phyloP scores from a whole-genome alignment of 2,797 vertebrate species.

The Diglossa cyanea region DNA sequence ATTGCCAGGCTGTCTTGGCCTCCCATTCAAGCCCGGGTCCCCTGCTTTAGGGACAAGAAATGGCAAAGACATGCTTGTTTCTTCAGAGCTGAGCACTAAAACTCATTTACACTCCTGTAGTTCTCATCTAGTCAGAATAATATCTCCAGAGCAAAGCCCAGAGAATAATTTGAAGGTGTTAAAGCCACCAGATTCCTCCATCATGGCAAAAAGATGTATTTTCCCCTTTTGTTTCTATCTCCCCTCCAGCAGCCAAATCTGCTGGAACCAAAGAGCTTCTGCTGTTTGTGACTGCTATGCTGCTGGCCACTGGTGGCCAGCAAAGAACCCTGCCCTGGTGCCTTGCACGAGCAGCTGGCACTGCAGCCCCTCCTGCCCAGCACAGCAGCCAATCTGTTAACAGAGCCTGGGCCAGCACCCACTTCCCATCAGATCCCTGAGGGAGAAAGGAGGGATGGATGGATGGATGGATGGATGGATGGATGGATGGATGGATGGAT shows the following conservation, averaged over 20 bases:
- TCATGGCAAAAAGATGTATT: neutral
- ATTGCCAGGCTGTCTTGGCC: neutral
- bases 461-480: neutral
- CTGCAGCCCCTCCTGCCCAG: neutral
- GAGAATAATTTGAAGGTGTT: neutral
- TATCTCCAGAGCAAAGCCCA: neutral
- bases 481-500: neutral
- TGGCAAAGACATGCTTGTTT: rapidly evolving
- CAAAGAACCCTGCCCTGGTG: neutral
- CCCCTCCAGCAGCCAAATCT: neutral
- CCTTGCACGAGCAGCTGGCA: neutral
- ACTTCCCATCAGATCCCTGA: neutral
- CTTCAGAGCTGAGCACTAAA: neutral
- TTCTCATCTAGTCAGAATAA: neutral
- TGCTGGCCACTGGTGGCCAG: neutral
- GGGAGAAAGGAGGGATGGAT: neutral
- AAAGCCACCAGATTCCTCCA: neutral
- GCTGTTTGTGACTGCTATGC: neutral
- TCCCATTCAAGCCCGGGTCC: neutral
- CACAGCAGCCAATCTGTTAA: neutral
- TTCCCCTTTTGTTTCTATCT: neutral
- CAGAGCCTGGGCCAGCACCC: neutral
- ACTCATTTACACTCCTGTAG: neutral
- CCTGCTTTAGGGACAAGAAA: neutral
- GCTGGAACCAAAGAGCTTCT: neutral